These are phyloP conservation scores for Prolemur simus DNA, from an alignment of 2,113 vertebrate species.

Conservation along the genomic window DNA sequence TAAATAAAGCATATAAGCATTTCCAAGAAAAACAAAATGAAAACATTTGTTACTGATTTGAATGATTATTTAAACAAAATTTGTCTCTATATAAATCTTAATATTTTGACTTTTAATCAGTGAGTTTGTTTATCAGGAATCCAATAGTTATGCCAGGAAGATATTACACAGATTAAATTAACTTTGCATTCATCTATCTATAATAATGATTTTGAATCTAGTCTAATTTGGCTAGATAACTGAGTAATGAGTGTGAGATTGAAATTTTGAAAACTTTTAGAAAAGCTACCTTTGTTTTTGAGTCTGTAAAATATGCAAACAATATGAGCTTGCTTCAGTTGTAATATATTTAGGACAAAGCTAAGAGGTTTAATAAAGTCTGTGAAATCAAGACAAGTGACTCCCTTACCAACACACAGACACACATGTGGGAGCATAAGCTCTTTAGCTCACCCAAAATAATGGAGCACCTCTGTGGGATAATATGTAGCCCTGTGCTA, in stretches of 20 bases:
- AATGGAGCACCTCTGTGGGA: not conserved
- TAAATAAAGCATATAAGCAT: not conserved
- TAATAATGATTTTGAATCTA: not conserved
- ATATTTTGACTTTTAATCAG: not conserved
- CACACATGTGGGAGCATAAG: rapidly evolving
- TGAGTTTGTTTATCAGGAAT: not conserved
- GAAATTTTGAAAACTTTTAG: not conserved
- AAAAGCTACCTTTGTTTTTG: not conserved
- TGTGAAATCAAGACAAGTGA: not conserved
- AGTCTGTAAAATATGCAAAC: not conserved
- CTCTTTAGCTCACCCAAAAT: not conserved
- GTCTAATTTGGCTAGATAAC: not conserved
- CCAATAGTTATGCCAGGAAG: not conserved
- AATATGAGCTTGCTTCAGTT: not conserved
- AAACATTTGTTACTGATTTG: not conserved
- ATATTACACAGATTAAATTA: not conserved
- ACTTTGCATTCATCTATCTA: not conserved
- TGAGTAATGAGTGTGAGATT: not conserved
- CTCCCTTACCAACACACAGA: not conserved
- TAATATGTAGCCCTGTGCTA: not conserved
- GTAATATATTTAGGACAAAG: not conserved
- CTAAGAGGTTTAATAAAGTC: not conserved
- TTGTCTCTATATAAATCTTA: not conserved
- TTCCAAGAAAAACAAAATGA: not conserved
- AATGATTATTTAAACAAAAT: not conserved